Evolutionary conservation across 2,888 invertebrate species (phyloP).

Genomic region (Spicauda simplicius): DNA sequence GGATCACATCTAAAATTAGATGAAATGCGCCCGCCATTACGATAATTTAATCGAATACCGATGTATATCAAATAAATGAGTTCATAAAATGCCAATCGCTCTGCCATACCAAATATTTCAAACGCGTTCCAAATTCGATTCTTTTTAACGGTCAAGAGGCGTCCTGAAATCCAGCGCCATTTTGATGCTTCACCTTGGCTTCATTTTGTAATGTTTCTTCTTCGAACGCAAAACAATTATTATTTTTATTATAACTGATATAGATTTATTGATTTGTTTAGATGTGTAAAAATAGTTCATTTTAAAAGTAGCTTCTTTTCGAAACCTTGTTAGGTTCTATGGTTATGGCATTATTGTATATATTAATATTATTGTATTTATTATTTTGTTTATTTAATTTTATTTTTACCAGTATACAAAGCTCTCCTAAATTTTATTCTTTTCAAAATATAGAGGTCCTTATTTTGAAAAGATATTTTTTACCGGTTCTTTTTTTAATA

Average conservation of each 20-base stretch:
- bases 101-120: slow-evolving; percentile 34
- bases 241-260: slow-evolving; percentile 19
- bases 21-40: slow-evolving; percentile 2
- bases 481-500: too few species aligned
- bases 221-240: slow-evolving; percentile 5
- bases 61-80: slow-evolving; percentile 29
- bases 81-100: slow-evolving; percentile 31
- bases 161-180: slow-evolving; percentile 32
- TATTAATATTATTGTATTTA: too few species aligned
- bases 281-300: slow-evolving; percentile 1
- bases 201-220: slow-evolving; percentile 29
- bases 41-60: not conserved
- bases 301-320: not conserved
- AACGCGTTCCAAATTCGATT: slow-evolving; percentile 32
- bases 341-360: too few species aligned
- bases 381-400: too few species aligned
- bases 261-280: slow-evolving; percentile 24
- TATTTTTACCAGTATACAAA: too few species aligned
- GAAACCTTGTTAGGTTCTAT: not conserved
- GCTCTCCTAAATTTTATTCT: too few species aligned
- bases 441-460: too few species aligned
- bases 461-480: too few species aligned
- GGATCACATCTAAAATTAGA: slow-evolving; percentile 1
- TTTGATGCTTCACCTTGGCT: slow-evolving; percentile 41
- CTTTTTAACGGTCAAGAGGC: slow-evolving; percentile 37